Evolutionary conservation across 2,113 vertebrate species (phyloP).

Genomic region (Microcebus jonahi): DNA sequence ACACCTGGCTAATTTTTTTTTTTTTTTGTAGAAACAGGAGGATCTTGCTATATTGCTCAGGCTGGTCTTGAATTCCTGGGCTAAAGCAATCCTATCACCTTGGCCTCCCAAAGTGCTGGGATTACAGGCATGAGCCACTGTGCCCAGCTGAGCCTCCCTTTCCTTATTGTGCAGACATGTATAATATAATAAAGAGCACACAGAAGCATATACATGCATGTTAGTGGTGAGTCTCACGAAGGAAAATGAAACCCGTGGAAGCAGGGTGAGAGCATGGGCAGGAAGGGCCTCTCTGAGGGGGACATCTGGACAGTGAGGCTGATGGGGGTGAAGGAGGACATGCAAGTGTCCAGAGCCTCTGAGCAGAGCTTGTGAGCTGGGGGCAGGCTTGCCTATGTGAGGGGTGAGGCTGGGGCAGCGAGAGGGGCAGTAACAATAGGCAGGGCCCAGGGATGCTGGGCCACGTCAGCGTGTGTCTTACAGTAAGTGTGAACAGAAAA

Average conservation of each 20-base stretch:
- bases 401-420: background rate
- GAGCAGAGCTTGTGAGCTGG: background rate
- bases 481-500: background rate
- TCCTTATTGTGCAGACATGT: background rate
- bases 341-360: rapidly evolving
- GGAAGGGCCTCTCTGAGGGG: background rate
- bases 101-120: too few species aligned
- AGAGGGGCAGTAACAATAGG: too few species aligned
- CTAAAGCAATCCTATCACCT: too few species aligned
- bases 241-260: background rate
- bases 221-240: background rate
- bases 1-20: too few species aligned
- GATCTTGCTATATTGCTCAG: too few species aligned
- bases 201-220: rapidly evolving
- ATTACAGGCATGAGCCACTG: too few species aligned
- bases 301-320: background rate
- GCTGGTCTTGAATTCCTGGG: too few species aligned
- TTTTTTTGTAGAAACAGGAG: too few species aligned
- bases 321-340: background rate
- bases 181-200: background rate
- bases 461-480: rapidly evolving
- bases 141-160: background rate
- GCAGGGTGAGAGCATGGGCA: background rate
- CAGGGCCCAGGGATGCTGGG: background rate
- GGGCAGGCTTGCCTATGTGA: background rate